Conservation (phyloP, 2,888 invertebrate species). For the Pristionchus entomophagus region DNA sequence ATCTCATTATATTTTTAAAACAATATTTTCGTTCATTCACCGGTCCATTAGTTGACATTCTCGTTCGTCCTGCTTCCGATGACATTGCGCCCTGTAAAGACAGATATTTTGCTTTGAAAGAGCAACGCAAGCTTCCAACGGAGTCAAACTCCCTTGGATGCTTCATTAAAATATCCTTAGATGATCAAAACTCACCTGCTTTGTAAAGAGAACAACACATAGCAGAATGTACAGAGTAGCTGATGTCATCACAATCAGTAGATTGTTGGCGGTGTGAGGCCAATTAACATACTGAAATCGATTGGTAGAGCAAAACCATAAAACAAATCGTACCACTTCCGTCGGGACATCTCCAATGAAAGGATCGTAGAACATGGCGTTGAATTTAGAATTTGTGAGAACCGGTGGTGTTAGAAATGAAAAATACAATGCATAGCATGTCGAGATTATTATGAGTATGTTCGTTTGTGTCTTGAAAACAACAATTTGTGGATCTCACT, state of each 20-base stretch:
- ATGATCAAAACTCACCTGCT: background rate
- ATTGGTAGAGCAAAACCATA: background rate
- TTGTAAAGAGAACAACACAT: background rate
- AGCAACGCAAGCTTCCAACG: background rate
- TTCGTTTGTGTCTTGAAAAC: background rate
- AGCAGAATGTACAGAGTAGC: background rate
- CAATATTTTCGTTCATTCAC: background rate
- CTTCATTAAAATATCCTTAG: background rate
- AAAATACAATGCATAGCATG: background rate
- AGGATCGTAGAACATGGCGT: slow-evolving; percentile 11
- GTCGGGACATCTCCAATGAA: background rate
- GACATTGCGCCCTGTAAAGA: background rate
- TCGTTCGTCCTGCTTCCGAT: background rate
- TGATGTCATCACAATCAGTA: background rate
- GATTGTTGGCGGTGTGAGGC: background rate
- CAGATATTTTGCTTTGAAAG: too few relatives aligned
- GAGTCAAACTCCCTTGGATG: background rate
- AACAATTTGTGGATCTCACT: background rate
- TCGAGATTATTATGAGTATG: background rate
- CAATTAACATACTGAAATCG: background rate
- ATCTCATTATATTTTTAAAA: background rate
- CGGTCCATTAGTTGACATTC: background rate
- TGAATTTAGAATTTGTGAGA: background rate
- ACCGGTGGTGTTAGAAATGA: background rate
- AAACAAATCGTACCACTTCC: background rate